A percentile compares a stretch with the other conserved stretches of the same genome.
Conservation (phyloP, 2,888 invertebrate species). For the Cataglyphis livida region DNA sequence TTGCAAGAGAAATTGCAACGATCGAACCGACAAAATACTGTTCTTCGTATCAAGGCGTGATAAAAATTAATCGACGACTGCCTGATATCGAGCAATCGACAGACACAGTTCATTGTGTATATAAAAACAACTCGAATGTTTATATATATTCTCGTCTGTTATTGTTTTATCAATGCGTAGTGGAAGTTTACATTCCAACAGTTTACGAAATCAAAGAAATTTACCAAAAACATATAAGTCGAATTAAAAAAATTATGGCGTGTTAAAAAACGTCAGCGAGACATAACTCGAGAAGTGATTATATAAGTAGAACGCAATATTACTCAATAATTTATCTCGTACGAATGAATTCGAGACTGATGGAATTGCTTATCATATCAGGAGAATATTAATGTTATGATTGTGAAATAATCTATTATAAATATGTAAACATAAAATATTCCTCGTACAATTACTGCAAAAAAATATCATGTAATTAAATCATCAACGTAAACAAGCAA, state of each 20-base stretch:
- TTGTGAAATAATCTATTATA: not conserved
- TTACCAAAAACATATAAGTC: conserved; percentile 9
- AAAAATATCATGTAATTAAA: conserved; percentile 15
- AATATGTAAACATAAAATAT: not conserved
- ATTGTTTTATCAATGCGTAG: conserved; percentile 32
- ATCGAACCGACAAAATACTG: not conserved
- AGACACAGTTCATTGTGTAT: conserved; percentile 7
- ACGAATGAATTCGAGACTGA: not conserved
- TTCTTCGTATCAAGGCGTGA: not conserved
- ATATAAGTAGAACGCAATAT: not conserved
- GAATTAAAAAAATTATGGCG: not conserved
- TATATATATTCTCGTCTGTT: not conserved
- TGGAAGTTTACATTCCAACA: conserved; percentile 21
- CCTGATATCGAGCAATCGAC: not conserved
- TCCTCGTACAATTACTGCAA: not conserved
- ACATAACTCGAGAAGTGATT: not conserved
- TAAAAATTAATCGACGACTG: conserved; percentile 28
- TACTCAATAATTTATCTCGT: not conserved
- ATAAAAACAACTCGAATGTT: conserved; percentile 2
- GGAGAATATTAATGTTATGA: not conserved
- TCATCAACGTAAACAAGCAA: not conserved
- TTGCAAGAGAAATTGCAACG: conserved; percentile 63
- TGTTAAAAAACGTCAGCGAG: conserved; percentile 13
- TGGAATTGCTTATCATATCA: not conserved
- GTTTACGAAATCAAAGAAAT: conserved; percentile 41